A percentile compares a stretch with the other conserved stretches of the same genome.
Conservation (phyloP, 2,888 invertebrate species). For the Calameuta idolon region DNA sequence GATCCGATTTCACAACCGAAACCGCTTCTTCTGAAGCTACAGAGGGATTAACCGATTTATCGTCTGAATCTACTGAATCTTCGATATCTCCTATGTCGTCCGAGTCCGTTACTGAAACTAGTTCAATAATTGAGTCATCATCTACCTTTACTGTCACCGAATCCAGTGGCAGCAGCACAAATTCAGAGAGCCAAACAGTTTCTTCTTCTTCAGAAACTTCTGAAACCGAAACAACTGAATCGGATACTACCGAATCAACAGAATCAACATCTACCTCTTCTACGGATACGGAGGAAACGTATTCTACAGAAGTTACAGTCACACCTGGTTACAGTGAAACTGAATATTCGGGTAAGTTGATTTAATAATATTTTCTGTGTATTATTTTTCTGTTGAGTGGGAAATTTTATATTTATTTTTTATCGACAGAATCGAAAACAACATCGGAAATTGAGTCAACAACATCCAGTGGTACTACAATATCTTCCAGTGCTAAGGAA, state of each 20-base stretch:
- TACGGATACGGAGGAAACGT: slow-evolving; percentile 28
- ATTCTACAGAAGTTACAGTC: slow-evolving; percentile 20
- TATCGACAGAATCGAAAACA: slow-evolving; percentile 10
- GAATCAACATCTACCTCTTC: slow-evolving; percentile 31
- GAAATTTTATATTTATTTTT: not conserved
- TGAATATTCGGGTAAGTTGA: slow-evolving; percentile 16
- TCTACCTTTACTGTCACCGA: slow-evolving; percentile 10
- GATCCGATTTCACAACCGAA: slow-evolving; percentile 24
- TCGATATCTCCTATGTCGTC: slow-evolving; percentile 24
- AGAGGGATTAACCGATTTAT: slow-evolving; percentile 26
- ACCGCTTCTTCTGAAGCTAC: slow-evolving; percentile 23
- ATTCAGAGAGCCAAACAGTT: slow-evolving; percentile 22
- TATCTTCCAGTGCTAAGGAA: slow-evolving; percentile 17
- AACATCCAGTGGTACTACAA: not conserved
- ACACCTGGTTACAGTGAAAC: slow-evolving; percentile 29
- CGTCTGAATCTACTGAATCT: slow-evolving; percentile 29
- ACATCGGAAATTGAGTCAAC: slow-evolving; percentile 23
- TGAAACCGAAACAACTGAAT: slow-evolving; percentile 9
- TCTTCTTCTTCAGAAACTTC: not conserved
- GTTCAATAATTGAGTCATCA: slow-evolving; percentile 14
- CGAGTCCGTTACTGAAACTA: not conserved
- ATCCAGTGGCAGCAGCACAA: slow-evolving; percentile 28
- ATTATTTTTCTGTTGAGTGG: not conserved
- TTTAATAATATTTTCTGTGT: not conserved
- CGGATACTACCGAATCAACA: slow-evolving; percentile 39